Conservation (phyloP, 2,113 vertebrate species). For the Sakesphorus luctuosus region DNA sequence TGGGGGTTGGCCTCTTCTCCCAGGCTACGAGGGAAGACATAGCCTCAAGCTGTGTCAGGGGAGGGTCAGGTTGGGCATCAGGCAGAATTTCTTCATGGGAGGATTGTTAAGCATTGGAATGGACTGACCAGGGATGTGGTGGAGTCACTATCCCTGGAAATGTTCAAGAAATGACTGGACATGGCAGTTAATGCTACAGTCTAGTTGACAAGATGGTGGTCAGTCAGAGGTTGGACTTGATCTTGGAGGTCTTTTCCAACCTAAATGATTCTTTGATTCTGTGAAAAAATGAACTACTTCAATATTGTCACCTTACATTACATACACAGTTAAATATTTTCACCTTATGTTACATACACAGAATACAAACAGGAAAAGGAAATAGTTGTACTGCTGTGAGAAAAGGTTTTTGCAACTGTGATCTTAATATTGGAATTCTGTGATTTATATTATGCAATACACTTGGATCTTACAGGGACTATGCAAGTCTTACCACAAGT, state of each 20-base stretch:
- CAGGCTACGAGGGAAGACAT: neutral
- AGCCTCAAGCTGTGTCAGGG: neutral
- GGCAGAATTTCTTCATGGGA: neutral
- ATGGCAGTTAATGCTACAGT: neutral
- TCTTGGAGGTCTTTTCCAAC: neutral
- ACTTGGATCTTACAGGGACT: neutral
- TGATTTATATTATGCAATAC: neutral
- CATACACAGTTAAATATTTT: neutral
- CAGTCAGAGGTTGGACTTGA: neutral
- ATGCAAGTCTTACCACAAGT: neutral
- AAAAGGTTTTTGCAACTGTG: neutral
- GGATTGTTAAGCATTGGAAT: neutral
- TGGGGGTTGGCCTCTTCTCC: neutral
- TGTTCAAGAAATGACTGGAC: neutral
- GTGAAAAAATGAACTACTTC: neutral
- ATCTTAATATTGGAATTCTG: neutral
- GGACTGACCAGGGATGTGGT: neutral
- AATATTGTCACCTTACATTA: neutral
- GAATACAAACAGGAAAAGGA: neutral
- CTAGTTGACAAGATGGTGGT: neutral
- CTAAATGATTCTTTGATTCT: neutral
- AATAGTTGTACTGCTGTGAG: neutral
- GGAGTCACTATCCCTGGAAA: neutral
- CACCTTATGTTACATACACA: fast-evolving
- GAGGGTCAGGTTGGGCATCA: neutral